Evolutionary conservation across 2,113 vertebrate species (phyloP).

Genomic region (Arvicanthis niloticus): DNA sequence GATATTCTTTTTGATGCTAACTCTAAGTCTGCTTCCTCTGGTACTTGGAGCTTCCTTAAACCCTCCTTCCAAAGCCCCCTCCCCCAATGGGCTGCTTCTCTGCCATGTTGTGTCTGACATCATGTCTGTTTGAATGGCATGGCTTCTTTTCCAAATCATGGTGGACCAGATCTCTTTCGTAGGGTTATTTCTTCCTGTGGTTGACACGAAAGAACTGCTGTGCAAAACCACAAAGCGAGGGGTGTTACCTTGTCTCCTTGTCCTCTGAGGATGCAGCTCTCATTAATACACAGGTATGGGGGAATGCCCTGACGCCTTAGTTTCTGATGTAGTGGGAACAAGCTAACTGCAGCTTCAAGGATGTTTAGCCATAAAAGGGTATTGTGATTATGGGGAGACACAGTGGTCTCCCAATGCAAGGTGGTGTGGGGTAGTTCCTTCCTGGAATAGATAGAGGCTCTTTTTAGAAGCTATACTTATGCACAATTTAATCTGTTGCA

Average conservation of each 20-base stretch:
- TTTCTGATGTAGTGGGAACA: not conserved
- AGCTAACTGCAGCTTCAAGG: too few species aligned
- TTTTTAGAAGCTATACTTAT: not conserved
- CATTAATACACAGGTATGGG: too few species aligned
- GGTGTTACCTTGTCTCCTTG: not conserved
- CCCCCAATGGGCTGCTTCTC: not conserved
- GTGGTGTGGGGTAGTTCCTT: too few species aligned
- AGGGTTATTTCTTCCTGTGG: not conserved
- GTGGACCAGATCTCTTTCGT: not conserved
- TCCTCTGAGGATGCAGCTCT: not conserved
- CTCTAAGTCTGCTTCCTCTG: not conserved
- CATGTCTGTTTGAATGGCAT: not conserved
- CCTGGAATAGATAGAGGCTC: not conserved
- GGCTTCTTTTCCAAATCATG: not conserved
- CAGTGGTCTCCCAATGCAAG: not conserved
- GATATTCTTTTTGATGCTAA: not conserved
- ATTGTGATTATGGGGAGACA: not conserved
- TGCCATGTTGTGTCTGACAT: not conserved
- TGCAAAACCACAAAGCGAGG: not conserved
- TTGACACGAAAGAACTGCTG: not conserved
- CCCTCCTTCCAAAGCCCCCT: not conserved
- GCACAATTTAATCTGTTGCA: too few species aligned
- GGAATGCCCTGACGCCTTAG: not conserved
- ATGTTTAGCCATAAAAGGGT: too few species aligned
- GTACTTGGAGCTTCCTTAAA: not conserved